Base-by-base conservation (phyloP, 2,888 invertebrate genomes). In the Tachina grossa region DNA sequence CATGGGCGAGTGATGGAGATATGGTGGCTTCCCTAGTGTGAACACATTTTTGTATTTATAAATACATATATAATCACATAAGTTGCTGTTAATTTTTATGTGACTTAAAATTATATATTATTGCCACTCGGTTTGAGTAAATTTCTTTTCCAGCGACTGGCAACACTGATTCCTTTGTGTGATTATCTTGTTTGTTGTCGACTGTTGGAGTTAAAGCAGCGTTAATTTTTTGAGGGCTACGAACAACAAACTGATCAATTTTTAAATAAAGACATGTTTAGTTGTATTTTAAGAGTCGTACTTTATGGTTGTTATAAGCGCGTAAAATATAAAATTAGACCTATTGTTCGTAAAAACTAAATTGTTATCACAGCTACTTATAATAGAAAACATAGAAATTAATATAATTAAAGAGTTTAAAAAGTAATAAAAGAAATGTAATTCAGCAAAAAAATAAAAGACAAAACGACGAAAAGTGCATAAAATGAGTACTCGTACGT, bases 281-380 rank as follows among this genome's bases (percentile, higher is more conserved):
- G 85, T 85, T 80, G 85, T 80, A 63, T 85, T 83, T 85, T 85
- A 85, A 83, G 85, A 85, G 85, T 83, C 85, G 79, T 76, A 85
- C 79, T 80, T 85, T 85, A 61, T 72, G 85, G 85, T 83, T 85
- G 85, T 79, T 83, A 61, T 83, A 80, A 85, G 85, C 85, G 85
- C 85, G 83, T 85, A 19, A 76, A 65, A 49, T 22, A 66, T 19
- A 68, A 69, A 45, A 9, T 45, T 13, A 41, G 71, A n/a, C 65
- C 22, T 39, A 14, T 11, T 43, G 43, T n/a, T 22, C 9, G 57
- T 61, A 59, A 9, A 61, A 41, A 43, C 9, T 16, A 16, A 31
- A 61, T 43, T 16, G 41, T 61, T 39, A 39, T 3, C 39, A 47
- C 31, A n/a, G n/a, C n/a, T n/a, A 31, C 31, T 6, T 10, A 31